Percentiles rank a stretch among this genome's conserved stretches.
phyloP scores from a whole-genome alignment of 2,113 vertebrate species.

The Ameiurus melas region DNA sequence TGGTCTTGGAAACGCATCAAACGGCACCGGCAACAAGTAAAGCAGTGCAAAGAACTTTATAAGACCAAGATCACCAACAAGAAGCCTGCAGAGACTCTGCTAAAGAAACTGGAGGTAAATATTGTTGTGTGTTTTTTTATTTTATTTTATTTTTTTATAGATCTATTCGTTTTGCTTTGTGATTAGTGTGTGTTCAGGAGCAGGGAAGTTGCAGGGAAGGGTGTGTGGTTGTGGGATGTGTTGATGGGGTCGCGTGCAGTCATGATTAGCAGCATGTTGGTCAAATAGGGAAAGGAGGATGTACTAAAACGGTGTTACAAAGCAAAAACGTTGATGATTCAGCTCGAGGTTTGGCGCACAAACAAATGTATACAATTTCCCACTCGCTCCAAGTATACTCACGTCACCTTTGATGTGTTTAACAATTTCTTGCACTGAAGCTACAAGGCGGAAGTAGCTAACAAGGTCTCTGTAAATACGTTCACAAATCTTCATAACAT shows the following conservation, averaged over 20 bases:
- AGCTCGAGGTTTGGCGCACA: neutral
- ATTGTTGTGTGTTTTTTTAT: no score
- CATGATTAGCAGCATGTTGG: neutral
- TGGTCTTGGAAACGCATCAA: slow-evolving; percentile 93
- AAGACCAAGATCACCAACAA: slow-evolving; percentile 89
- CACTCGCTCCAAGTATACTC: no score
- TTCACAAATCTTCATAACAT: neutral
- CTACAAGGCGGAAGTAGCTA: neutral
- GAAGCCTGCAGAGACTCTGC: slow-evolving; percentile 79
- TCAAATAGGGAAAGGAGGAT: neutral
- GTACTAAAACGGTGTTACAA: neutral
- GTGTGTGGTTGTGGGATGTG: neutral
- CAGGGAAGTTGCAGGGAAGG: neutral
- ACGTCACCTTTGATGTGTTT: neutral
- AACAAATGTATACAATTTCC: neutral
- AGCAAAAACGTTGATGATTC: neutral
- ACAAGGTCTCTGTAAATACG: neutral
- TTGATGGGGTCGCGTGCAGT: neutral
- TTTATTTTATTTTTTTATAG: no score
- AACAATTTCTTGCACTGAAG: neutral
- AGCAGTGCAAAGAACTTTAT: slow-evolving; percentile 85
- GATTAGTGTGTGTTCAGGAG: neutral
- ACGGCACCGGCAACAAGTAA: slow-evolving; percentile 79
- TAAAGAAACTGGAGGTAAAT: slow-evolving; percentile 81
- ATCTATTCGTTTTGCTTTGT: neutral